Evolutionary conservation across 2,888 invertebrate genomes (phyloP), one percentile per base, ranked within the genome.

Genomic region (Brenthis ino): DNA sequence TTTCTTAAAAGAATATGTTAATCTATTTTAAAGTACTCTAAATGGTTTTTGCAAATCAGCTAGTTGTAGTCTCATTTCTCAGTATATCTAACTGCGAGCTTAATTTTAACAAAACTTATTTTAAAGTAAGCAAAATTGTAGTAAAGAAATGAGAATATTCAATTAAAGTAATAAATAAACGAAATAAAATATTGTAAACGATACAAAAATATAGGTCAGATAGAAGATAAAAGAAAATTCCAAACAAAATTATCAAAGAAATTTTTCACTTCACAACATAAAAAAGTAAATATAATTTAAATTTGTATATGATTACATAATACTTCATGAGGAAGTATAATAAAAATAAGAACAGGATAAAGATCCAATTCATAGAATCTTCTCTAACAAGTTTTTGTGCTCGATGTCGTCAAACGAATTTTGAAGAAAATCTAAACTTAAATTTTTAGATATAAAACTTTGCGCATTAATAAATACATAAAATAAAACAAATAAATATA

Each of bases 161-260:
- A 12, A 20, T 14, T 14, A 50, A 55, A 28, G 11, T 24, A 11
- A 12, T 28, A 53, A 11, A 20, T 16, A 37, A 57, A 56, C 68
- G 58, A 20, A 24, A 51, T 56, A 64, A 57, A 57, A 54, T 24
- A 51, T 66, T 73, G 61, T 68, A 67, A 71, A 69, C 65, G 55
- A 20, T 57, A 66, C 43, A 61, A 48, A 64, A 69, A 74, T 73
- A 63, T 70, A 64, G 73, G 64, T 68, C 71, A 63, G 33, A 58
- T 54, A 55, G 72, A 54, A 54, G 70, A 67, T 69, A 68, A 68
- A 63, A 67, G 73, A 69, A 61, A 67, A 71, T 72, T 69, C 64
- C 64, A 71, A 73, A 73, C 73, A 67, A 69, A 75, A 75, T 75
- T 75, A 73, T 74, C 69, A 69, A 70, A 70, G 67, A 64, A 66